Evolutionary conservation across 2,797 vertebrate genomes (phyloP), one percentile per base, ranked within the genome.

Genomic region (Craterocephalus amniculus): DNA sequence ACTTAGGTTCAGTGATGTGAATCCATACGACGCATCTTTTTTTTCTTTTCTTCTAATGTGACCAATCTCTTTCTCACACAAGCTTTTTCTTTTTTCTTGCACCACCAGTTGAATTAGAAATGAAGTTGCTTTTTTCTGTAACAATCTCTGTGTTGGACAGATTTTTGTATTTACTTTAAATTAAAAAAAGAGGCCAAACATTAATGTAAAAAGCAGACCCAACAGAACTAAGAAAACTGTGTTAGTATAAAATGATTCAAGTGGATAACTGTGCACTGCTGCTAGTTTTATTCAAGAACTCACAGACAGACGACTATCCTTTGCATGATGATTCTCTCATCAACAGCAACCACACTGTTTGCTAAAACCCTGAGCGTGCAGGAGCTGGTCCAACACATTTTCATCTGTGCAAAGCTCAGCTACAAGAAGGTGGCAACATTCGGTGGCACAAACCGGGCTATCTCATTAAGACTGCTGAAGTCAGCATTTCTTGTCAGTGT

Each of bases 401-500:
- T 62, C 35, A 73, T 79, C 79, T 56, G 35, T 74, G 45, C 57
- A 32, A 40, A 34, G 67, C 74, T 57, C 51, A 70, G 63, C 64
- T 56, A 31, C 48, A 67, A 54, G 32, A 85, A 75, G 58, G 79
- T 79, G 74, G 59, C 27, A 76, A 51, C 57, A 24, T 68, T 70
- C 27, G n/a, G 65, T 63, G 62, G 27, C 71, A 73, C 79, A 59
- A 68, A 77, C 59, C 79, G 54, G 58, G 26, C 62, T 63, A 24
- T 79, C 71, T 71, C 78, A 76, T 70, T 55, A 74, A 69, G 70
- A 72, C 49, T 78, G 79, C 86, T 74, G 67, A 12, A 70, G 75
- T 77, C 69, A 76, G 86, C 80, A 67, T 26, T 83, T 74, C 76
- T 73, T 72, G 68, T 74, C 55, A 12, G n/a, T 59, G 71, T 79